A percentile compares a stretch with the other conserved stretches of the same genome.
Conservation (phyloP, 2,113 vertebrate species). For the Sclerurus mexicanus region DNA sequence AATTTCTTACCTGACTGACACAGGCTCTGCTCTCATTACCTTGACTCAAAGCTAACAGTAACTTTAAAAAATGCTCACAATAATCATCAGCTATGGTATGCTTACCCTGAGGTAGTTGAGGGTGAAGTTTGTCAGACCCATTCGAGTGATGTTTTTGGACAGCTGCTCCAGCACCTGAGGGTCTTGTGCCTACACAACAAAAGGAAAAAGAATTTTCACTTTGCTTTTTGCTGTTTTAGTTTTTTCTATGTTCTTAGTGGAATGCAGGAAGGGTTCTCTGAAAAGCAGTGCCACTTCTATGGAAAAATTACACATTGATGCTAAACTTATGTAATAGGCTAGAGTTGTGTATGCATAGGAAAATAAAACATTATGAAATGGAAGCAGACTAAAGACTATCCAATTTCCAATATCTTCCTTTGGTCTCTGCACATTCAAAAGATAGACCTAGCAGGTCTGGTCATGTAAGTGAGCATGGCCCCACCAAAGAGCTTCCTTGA, state of each 20-base stretch:
- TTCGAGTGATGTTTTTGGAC: constrained; percentile 99
- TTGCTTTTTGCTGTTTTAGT: neutral
- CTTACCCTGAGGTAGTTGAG: constrained; percentile 99
- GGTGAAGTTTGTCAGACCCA: constrained; percentile 99
- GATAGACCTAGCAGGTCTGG: neutral
- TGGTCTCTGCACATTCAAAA: neutral
- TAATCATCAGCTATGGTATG: neutral
- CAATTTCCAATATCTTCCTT: neutral
- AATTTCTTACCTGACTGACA: neutral
- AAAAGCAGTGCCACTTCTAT: neutral
- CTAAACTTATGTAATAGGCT: neutral
- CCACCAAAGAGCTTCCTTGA: neutral
- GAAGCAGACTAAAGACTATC: neutral
- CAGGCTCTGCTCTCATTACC: neutral
- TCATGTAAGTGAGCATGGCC: neutral
- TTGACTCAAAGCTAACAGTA: constrained; percentile 15
- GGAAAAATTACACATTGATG: neutral
- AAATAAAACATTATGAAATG: neutral
- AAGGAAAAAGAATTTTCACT: constrained; percentile 32
- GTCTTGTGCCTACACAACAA: constrained; percentile 90
- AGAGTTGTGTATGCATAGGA: neutral
- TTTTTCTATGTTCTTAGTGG: neutral
- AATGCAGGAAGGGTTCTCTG: neutral
- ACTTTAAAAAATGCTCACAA: constrained; percentile 27
- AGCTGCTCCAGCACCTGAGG: constrained; percentile 99